phyloP scores from a whole-genome alignment of 2,113 vertebrate species.

The Gambusia holbrooki region DNA sequence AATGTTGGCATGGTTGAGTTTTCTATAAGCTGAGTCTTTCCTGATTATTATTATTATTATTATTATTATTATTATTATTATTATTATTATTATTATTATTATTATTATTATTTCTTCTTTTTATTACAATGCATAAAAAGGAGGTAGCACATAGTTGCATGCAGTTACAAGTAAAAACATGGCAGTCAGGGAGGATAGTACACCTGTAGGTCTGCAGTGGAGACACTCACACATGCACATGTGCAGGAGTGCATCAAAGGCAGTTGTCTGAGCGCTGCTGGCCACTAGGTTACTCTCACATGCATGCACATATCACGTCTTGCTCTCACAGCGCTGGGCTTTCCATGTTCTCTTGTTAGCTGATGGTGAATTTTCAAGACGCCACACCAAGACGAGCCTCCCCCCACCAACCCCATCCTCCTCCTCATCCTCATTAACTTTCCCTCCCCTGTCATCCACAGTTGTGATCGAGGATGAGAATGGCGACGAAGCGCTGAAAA shows the following conservation, averaged over 20 bases:
- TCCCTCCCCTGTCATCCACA: slow-evolving; percentile 72
- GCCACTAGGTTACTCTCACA: background rate
- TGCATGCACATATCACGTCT: slow-evolving; percentile 19
- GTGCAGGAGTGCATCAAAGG: slow-evolving; percentile 24
- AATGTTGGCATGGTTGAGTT: slow-evolving; percentile 35
- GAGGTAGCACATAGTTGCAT: background rate
- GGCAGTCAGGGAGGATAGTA: slow-evolving; percentile 16
- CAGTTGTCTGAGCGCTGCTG: background rate
- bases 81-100: background rate
- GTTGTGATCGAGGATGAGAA: slow-evolving; percentile 81
- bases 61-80: background rate
- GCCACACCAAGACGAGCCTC: slow-evolving; percentile 41
- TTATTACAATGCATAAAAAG: slow-evolving; percentile 8
- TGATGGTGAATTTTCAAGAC: slow-evolving; percentile 54
- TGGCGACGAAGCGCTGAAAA: slow-evolving; percentile 74
- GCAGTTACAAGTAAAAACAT: slow-evolving; percentile 32
- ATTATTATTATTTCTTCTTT: background rate
- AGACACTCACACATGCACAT: slow-evolving; percentile 13
- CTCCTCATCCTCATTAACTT: slow-evolving; percentile 52
- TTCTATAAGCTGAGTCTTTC: background rate
- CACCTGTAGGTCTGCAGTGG: slow-evolving; percentile 27
- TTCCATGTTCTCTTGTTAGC: slow-evolving; percentile 30
- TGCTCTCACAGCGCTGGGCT: slow-evolving; percentile 27
- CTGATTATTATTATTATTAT: background rate
- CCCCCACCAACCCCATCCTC: background rate